Evolutionary conservation across 2,888 invertebrate genomes (phyloP), one percentile per base, ranked within the genome.

Genomic region (Empis livida): DNA sequence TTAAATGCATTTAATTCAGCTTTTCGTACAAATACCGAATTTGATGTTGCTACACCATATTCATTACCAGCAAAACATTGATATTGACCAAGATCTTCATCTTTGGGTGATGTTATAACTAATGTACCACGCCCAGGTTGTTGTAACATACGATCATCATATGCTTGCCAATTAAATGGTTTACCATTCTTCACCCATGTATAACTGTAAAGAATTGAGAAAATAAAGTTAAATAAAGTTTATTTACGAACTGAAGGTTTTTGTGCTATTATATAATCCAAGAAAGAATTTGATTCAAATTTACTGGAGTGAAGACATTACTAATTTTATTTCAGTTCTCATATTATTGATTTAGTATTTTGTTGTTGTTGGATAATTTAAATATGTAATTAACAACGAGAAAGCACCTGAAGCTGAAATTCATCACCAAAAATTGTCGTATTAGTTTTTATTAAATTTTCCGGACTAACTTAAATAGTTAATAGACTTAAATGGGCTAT

Each of bases 161-260:
- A 93, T 27, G 90, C 85, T 64, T 88, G 85, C 79, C 91, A 95
- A 57, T 91, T 83, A 72, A 95, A 97, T n/a, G 80, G 75, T 61
- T 91, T 89, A 46, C 94, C 95, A 75, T 97, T 95, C 69, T 96
- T 96, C 54, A 88, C 79, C 97, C 97, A 97, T 60, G 79, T 77
- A 66, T 90, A 90, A 59, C 88, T 88, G 61, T 3, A 62, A 63
- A 43, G 46, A 58, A 51, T 40, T 45, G 42, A 42, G 37, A 44
- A 31, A 15, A 38, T 37, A 35, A 27, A 40, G 32, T 14, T 42
- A 39, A 30, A 10, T 10, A 42, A 23, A 13, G 13, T 14, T 13
- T 5, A 23, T 23, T 40, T 40, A 23, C n/a, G n/a, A n/a, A n/a
- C n/a, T n/a, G n/a, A n/a, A n/a, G n/a, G n/a, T n/a, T n/a, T n/a